These are phyloP conservation scores for Melanotaenia parkinsoni DNA, from an alignment of 2,797 vertebrate species.

Conservation along the genomic window DNA sequence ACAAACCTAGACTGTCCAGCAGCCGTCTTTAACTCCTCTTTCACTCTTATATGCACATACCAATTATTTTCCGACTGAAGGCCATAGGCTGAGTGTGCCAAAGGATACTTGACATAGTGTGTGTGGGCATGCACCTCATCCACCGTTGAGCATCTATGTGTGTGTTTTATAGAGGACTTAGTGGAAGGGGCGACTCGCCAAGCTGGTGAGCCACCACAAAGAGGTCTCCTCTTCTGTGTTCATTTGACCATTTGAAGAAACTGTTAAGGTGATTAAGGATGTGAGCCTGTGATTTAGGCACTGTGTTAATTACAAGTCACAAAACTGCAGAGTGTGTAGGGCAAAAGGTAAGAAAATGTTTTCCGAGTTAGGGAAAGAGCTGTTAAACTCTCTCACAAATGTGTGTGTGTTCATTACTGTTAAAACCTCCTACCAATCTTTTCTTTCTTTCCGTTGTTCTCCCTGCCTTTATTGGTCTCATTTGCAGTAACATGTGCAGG, in stretches of 20 bases:
- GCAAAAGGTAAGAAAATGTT: conserved; percentile 59
- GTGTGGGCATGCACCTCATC: conserved; percentile 4
- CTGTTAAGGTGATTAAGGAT: conserved; percentile 73
- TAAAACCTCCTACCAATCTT: conserved; percentile 58
- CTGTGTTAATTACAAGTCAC: conserved; percentile 68
- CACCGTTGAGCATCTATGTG: conserved; percentile 21
- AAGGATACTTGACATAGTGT: conserved; percentile 24
- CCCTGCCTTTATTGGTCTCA: conserved; percentile 51
- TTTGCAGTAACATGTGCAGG: conserved; percentile 53
- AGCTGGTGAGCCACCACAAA: conserved; percentile 24
- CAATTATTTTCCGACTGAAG: conserved; percentile 50
- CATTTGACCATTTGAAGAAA: conserved; percentile 57
- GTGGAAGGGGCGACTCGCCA: conserved; percentile 49
- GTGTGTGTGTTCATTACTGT: conserved; percentile 72
- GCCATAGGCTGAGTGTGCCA: conserved; percentile 31
- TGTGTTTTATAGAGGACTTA: conserved; percentile 47
- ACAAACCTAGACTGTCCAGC: conserved; percentile 59
- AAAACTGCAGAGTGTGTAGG: conserved; percentile 58
- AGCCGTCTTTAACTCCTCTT: conserved; percentile 23
- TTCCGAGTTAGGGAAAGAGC: conserved; percentile 64
- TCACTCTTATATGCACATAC: conserved; percentile 21
- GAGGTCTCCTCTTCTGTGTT: conserved; percentile 47
- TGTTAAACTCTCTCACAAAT: conserved; percentile 70
- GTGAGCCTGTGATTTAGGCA: conserved; percentile 61
- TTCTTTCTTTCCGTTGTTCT: conserved; percentile 20